Evolutionary conservation across 2,888 invertebrate species (phyloP).

Genomic region (Cremastinae sp.): DNA sequence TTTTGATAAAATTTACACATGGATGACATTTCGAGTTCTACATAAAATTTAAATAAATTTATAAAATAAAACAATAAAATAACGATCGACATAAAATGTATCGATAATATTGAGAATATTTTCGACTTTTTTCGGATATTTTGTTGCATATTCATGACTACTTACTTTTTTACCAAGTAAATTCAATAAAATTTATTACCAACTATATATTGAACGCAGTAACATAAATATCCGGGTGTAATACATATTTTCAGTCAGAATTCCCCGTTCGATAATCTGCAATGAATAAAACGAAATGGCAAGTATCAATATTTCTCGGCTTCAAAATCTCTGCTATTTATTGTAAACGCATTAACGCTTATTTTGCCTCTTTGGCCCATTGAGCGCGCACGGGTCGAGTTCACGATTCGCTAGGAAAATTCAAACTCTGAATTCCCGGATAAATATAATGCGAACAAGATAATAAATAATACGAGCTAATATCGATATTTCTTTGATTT

Average conservation of each 20-base stretch:
- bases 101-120: no score
- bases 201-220: constrained; percentile 1
- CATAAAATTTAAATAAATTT: no score
- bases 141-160: no score
- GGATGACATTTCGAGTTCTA: no score
- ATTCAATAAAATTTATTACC: constrained; percentile 13
- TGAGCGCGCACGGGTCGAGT: background rate
- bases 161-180: no score
- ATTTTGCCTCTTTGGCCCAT: no score
- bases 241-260: background rate
- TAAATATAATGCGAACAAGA: background rate
- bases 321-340: constrained; percentile 1
- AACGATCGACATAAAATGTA: no score
- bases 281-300: constrained; percentile 14
- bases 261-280: background rate
- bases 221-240: background rate
- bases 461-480: constrained; percentile 26
- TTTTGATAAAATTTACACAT: no score
- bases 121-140: no score
- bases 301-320: constrained; percentile 21
- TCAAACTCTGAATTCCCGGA: constrained; percentile 5
- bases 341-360: background rate
- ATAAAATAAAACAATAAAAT: no score
- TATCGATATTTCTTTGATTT: constrained; percentile 44
- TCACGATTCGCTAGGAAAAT: constrained; percentile 4